Percentiles rank a stretch among this genome's conserved stretches.
phyloP scores from a whole-genome alignment of 2,113 vertebrate genomes.

The Acrocephalus kingi region DNA sequence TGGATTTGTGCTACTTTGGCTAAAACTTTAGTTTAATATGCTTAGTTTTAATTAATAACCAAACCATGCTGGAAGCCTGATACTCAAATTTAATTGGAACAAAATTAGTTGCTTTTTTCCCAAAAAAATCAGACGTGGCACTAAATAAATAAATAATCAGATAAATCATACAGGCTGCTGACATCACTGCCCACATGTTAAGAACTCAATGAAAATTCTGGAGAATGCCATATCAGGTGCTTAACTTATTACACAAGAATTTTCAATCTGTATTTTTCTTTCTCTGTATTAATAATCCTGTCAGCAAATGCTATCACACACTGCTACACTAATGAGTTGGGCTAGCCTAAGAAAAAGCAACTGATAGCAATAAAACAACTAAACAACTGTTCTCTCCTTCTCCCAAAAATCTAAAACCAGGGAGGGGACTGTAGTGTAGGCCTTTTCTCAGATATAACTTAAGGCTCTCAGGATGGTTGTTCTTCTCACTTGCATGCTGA shows the following conservation, averaged over 20 bases:
- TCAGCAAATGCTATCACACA: neutral
- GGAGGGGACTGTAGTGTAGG: neutral
- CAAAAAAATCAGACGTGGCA: accelerated
- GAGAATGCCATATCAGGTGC: neutral
- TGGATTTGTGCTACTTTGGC: neutral
- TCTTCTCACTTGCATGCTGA: neutral
- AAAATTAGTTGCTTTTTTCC: neutral
- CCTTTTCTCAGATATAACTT: neutral
- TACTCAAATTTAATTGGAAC: neutral
- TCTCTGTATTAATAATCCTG: neutral
- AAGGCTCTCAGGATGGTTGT: neutral
- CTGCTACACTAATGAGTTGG: neutral
- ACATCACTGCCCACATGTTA: neutral
- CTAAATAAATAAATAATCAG: neutral
- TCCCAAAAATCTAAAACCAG: neutral
- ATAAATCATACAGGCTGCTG: neutral
- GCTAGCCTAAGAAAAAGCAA: neutral
- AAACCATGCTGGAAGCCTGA: neutral
- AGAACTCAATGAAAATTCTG: neutral
- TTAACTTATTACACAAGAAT: neutral
- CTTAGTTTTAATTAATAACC: neutral
- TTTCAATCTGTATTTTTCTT: neutral
- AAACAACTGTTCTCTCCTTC: neutral
- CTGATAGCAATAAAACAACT: neutral
- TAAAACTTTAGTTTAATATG: neutral